Percentiles rank a stretch among this genome's conserved stretches.
phyloP scores from a whole-genome alignment of 2,797 vertebrate species.

The Podarcis siculus region DNA sequence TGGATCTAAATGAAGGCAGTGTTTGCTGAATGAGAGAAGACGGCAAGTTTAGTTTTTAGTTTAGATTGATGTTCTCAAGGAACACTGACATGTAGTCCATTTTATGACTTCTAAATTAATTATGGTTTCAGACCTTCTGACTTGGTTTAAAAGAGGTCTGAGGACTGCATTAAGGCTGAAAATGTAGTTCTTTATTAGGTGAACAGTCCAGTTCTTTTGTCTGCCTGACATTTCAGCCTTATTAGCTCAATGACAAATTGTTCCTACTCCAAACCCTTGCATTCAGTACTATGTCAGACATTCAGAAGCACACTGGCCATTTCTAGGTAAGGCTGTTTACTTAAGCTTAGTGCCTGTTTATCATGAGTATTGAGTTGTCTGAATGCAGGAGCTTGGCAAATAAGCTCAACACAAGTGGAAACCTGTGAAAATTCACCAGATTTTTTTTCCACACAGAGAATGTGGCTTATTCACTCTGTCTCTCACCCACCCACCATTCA shows the following conservation, averaged over 20 bases:
- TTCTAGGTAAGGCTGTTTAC: neutral
- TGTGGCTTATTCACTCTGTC: neutral
- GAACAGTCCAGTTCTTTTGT: conserved; percentile 10
- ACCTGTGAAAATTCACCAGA: neutral
- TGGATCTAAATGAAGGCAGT: neutral
- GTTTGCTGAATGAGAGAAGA: conserved; percentile 2
- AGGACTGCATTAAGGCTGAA: neutral
- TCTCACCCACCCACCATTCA: too few species aligned
- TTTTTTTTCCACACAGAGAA: neutral
- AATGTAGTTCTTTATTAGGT: conserved; percentile 7
- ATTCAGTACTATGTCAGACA: conserved; percentile 20
- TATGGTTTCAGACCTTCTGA: neutral
- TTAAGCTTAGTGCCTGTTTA: neutral
- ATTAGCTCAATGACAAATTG: conserved; percentile 31
- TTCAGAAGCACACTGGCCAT: conserved; percentile 2
- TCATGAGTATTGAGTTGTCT: neutral
- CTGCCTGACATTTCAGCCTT: conserved; percentile 30
- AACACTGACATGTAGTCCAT: neutral
- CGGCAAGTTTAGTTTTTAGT: neutral
- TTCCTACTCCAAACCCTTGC: conserved; percentile 19
- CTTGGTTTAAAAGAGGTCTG: neutral
- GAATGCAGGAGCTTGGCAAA: neutral
- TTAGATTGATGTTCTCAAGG: neutral
- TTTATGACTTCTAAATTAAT: conserved; percentile 2
- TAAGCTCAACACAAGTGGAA: neutral